Percentiles rank a stretch among this genome's conserved stretches.
phyloP scores from a whole-genome alignment of 2,797 vertebrate species.

The Alca torda region DNA sequence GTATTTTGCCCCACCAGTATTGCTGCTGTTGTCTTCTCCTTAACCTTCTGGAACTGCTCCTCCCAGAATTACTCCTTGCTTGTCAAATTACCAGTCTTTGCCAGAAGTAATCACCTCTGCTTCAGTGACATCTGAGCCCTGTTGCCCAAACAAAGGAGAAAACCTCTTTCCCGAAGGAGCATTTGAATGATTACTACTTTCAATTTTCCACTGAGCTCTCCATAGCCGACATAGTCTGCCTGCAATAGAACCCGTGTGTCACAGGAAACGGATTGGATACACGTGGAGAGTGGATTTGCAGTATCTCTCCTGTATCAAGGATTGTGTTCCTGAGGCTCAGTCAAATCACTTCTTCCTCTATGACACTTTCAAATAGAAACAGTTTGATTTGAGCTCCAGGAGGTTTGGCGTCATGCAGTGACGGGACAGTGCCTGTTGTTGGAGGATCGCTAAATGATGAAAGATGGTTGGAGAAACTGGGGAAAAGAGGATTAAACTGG shows the following conservation, averaged over 20 bases:
- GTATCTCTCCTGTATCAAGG: not conserved
- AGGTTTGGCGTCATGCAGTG: not conserved
- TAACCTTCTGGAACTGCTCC: not conserved
- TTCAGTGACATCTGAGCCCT: not conserved
- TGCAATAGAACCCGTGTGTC: not conserved
- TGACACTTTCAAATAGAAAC: not conserved
- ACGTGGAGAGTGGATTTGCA: not conserved
- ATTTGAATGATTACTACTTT: not conserved
- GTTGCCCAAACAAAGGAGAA: not conserved
- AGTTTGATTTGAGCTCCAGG: not conserved
- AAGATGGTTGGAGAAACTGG: slow-evolving; percentile 7
- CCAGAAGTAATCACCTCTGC: not conserved
- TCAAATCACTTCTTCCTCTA: not conserved
- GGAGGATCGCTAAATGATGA: not conserved
- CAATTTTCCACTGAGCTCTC: not conserved
- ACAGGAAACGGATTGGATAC: not conserved
- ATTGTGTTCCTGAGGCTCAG: not conserved
- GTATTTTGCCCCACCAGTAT: not conserved
- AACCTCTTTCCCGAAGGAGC: not conserved
- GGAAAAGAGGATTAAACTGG: slow-evolving; percentile 33
- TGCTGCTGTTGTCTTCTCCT: not conserved
- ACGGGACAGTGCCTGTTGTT: not conserved
- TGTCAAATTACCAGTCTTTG: not conserved
- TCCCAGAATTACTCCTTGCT: not conserved
- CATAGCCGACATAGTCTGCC: accelerated